Base-by-base conservation (phyloP, 2,797 vertebrate species). In the Pteropus rufus region DNA sequence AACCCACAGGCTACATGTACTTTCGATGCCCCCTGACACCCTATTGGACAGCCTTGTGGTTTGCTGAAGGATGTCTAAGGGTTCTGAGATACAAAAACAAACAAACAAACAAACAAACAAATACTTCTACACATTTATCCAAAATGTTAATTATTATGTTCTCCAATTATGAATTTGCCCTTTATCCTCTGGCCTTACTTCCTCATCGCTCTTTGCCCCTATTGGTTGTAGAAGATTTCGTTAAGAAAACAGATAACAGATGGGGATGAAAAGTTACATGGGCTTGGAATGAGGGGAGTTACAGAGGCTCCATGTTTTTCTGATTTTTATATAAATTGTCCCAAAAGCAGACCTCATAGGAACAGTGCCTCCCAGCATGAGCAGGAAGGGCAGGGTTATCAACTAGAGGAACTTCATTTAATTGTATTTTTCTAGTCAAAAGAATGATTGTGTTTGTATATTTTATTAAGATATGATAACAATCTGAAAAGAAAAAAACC, bases 391-490 rank as follows among this genome's bases (percentile, higher is more conserved):
- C 77, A 60, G 62, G 44, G n/a, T 56, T 60, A 14, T 46, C 3
- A n/a, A 21, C 60, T 41, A 75, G 56, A 89, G 52, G 49, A 64
- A 69, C 34, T 24, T 67, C 60, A 52, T 31, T 89, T 76, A 72
- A 26, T 56, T 64, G 41, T 62, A 49, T 81, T 79, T 24, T 79
- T 92, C 69, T 77, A 82, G 49, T 56, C 18, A 23, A 72, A 87
- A 73, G 41, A 36, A 54, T 54, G 75, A n/a, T 76, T 58, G 18
- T 65, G 46, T 89, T 52, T 88, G 64, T 39, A 11, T 94, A 34
- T 86, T 94, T 85, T 89, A n/a, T 69, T 97, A 93, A 93, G 76
- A 62, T 73, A 29, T 8, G 70, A 10, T 52, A 85, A 56, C 24
- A 23, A 19, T 73, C 46, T 67, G 81, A 82, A 36, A 15, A 65